Evolutionary conservation across 2,113 vertebrate species (phyloP).

Genomic region (Oryzias javanicus): DNA sequence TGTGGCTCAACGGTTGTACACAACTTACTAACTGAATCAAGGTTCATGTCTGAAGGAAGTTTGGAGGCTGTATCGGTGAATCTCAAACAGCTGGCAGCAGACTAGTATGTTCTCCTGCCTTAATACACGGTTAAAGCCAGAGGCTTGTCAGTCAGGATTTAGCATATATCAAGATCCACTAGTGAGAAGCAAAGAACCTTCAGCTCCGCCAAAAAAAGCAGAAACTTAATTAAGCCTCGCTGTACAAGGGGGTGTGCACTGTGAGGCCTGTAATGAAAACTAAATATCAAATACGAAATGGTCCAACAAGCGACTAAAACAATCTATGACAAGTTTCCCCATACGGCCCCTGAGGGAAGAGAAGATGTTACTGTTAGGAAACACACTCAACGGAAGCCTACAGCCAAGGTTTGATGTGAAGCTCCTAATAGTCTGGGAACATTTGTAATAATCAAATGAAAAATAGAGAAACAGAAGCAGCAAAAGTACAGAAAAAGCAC

Average conservation of each 20-base stretch:
- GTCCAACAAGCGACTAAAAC: slow-evolving; percentile 61
- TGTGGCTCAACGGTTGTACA: too few species aligned
- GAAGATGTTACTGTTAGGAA: slow-evolving; percentile 15
- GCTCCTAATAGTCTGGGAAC: too few species aligned
- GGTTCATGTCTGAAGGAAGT: too few species aligned
- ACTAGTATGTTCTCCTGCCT: slow-evolving; percentile 36
- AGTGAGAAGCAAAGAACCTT: slow-evolving; percentile 45
- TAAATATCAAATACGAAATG: slow-evolving; percentile 60
- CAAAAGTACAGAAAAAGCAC: not conserved
- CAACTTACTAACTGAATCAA: too few species aligned
- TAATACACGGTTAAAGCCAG: slow-evolving; percentile 27
- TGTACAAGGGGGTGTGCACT: slow-evolving; percentile 64
- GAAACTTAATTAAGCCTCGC: slow-evolving; percentile 70
- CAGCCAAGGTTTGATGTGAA: too few species aligned
- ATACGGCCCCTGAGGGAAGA: slow-evolving; percentile 19
- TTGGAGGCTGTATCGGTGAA: slow-evolving; percentile 22
- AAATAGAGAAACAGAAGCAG: not conserved
- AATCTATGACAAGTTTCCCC: slow-evolving; percentile 42
- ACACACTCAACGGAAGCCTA: not conserved
- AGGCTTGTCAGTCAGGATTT: slow-evolving; percentile 62
- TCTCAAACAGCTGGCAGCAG: slow-evolving; percentile 49
- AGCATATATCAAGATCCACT: slow-evolving; percentile 68
- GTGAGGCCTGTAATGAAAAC: slow-evolving; percentile 67
- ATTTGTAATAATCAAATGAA: too few species aligned
- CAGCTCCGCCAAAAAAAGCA: slow-evolving; percentile 66